Evolutionary conservation across 2,113 vertebrate species (phyloP).

Genomic region (Beaufortia kweichowensis): DNA sequence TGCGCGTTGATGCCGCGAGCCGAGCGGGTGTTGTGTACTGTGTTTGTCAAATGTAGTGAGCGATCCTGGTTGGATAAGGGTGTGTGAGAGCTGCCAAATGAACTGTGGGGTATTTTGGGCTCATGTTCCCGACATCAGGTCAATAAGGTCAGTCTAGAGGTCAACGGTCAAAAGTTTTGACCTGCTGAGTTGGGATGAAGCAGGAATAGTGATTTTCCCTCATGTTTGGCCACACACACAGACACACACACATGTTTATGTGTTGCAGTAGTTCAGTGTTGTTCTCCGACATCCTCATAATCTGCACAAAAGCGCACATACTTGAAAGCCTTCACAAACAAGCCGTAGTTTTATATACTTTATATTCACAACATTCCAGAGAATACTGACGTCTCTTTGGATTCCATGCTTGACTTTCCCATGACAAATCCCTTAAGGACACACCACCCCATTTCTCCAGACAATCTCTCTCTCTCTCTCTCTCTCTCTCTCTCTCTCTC

Average conservation of each 20-base stretch:
- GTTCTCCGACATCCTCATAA: neutral
- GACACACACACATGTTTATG: neutral
- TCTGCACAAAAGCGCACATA: neutral
- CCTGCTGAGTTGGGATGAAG: conserved; percentile 16
- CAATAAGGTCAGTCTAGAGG: conserved; percentile 39
- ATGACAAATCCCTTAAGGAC: conserved; percentile 49
- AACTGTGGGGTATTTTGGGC: conserved; percentile 40
- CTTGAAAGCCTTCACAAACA: neutral
- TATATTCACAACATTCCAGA: conserved; percentile 1
- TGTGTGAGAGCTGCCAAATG: conserved; percentile 46
- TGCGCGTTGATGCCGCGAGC: neutral
- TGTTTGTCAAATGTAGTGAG: conserved; percentile 41
- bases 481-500: no score
- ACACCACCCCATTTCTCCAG: neutral
- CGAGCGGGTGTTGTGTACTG: conserved; percentile 12
- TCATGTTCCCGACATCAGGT: conserved; percentile 48
- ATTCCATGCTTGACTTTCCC: conserved; percentile 51
- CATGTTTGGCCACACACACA: conserved; percentile 1
- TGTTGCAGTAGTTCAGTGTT: neutral
- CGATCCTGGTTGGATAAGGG: conserved; percentile 13
- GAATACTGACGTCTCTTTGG: conserved; percentile 39
- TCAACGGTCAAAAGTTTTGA: conserved; percentile 46
- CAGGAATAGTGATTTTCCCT: conserved; percentile 37
- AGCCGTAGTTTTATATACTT: neutral
- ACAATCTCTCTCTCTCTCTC: conserved; percentile 23